Base-by-base conservation (phyloP, 2,113 vertebrate genomes). In the Chaetodon trifascialis region DNA sequence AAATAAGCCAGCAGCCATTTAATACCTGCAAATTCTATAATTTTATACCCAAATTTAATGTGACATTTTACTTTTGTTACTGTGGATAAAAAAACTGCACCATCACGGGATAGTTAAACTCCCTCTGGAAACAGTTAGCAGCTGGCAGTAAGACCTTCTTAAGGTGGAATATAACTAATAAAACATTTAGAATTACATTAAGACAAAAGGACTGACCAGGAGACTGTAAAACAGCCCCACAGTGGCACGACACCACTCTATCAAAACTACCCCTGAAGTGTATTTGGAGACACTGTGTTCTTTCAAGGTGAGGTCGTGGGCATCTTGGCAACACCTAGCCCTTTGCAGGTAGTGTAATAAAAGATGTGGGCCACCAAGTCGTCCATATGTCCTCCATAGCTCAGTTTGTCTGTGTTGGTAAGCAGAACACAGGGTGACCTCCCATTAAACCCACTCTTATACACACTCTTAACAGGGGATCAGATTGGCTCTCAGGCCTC, bases 221-320 rank as follows among this genome's bases (percentile, higher is more conserved):
- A 64, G 71, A 23, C 6, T 44, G 44, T 54, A 44, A 63, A 63
- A 40, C 38, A 62, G 59, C 11, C 21, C 11, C 19, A 19, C n/a
- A 42, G 7, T 25, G 47, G 59, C 47, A 34, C 21, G 4, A 42
- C 44, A 60, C 47, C 1, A 16, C 11, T 63, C 40, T 15, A 12
- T 46, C 25, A 40, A 21, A 73, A 42, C 40, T 19, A 25, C 47
- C 65, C 19, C 25, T 34, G 15, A 49, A 62, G 30, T 68, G 49
- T 2, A 51, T 62, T 15, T 49, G 36, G 30, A 79, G 63, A 73
- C 54, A 34, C 5, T 5, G 52, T 62, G 76, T 83, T 76, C 84
- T 88, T 49, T 80, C 72, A 89, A 86, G 83, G 80, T 79, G 80
- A 91, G 55, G 16, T 11, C 3, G 49, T 63, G 65, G 89, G 88